These are phyloP conservation scores for Andrena camellia DNA, from an alignment of 2,888 invertebrate species.

Conservation along the genomic window DNA sequence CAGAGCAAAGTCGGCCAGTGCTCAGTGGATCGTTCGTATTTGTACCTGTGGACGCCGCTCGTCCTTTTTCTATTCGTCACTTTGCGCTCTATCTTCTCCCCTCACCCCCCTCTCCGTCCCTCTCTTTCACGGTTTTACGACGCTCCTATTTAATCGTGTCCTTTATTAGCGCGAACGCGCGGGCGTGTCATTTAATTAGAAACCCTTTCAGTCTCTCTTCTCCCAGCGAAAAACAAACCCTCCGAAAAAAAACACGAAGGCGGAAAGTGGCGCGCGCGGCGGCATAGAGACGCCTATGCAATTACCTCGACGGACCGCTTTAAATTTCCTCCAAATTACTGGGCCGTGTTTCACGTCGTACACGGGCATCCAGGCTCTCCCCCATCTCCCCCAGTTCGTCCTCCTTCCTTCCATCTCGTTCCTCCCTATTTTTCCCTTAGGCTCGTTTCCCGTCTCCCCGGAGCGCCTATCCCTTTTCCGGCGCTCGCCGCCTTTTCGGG, in stretches of 20 bases:
- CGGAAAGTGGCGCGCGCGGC: conserved; percentile 6
- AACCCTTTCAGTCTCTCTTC: conserved; percentile 28
- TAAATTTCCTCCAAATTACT: conserved; percentile 73
- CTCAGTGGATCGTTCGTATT: conserved; percentile 34
- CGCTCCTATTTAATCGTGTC: conserved; percentile 9
- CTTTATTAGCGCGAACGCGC: conserved; percentile 18
- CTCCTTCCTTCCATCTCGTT: conserved; percentile 15
- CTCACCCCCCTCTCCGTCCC: background rate
- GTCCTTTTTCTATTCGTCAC: conserved; percentile 13
- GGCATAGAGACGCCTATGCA: conserved; percentile 60
- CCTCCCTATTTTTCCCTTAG: conserved; percentile 50
- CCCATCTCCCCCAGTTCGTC: background rate
- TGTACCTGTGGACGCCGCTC: conserved; percentile 20
- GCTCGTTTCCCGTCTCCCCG: conserved; percentile 14
- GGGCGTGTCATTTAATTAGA: conserved; percentile 54
- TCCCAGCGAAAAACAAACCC: conserved; percentile 30
- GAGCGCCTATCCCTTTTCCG: conserved; percentile 19
- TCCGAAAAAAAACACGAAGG: background rate
- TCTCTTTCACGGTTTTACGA: conserved; percentile 13
- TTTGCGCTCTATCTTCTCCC: background rate
- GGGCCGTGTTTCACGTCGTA: conserved; percentile 69
- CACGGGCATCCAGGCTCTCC: conserved; percentile 38
- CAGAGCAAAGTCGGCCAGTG: conserved; percentile 14
- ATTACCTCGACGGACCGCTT: conserved; percentile 63
- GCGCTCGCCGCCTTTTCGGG: conserved; percentile 19